Conservation (phyloP, 2,113 vertebrate genomes). For the Muntiacus reevesi region DNA sequence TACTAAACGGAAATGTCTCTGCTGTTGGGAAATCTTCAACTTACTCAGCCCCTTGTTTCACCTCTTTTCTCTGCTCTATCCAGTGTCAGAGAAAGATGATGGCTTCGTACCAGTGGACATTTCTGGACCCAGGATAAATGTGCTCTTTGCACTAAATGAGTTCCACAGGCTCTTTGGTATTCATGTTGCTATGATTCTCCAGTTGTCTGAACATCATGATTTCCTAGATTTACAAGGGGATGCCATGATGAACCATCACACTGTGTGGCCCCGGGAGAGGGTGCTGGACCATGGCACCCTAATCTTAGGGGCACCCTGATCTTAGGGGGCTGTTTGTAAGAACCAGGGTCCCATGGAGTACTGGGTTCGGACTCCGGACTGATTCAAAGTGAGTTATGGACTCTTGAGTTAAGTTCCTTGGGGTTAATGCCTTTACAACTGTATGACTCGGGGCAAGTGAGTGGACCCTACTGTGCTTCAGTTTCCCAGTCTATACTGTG, state of each 20-base stretch:
- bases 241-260: neutral
- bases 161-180: neutral
- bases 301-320: neutral
- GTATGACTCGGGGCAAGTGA: neutral
- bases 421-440: neutral
- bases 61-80: neutral
- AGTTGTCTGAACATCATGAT: neutral
- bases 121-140: neutral
- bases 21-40: constrained; percentile 7
- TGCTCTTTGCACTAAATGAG: neutral
- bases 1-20: neutral
- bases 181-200: neutral
- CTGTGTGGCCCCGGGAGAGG: neutral
- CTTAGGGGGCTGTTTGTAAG: neutral
- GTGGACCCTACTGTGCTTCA: neutral
- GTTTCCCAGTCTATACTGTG: neutral
- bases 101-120: neutral
- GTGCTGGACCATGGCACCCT: neutral
- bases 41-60: neutral
- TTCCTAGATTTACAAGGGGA: neutral
- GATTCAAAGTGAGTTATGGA: neutral
- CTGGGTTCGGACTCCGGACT: neutral
- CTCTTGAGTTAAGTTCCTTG: neutral
- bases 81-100: neutral
- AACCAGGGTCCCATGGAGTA: neutral